phyloP scores from a whole-genome alignment of 2,797 vertebrate genomes.

The Yasuhikotakia modesta region DNA sequence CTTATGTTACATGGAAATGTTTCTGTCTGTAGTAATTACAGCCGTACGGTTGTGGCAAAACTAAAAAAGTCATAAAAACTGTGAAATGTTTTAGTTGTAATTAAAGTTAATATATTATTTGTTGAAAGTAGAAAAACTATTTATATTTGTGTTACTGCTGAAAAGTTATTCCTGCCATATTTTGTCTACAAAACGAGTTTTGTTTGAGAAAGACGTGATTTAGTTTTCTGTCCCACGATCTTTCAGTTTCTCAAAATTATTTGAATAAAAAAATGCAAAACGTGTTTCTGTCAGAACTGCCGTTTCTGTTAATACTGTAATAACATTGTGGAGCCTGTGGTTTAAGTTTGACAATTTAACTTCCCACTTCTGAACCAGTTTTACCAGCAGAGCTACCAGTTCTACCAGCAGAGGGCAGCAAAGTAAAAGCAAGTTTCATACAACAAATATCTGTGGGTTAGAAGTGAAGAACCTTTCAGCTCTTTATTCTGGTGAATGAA shows the following conservation, averaged over 20 bases:
- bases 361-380: not conserved
- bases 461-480: too few species aligned
- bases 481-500: too few species aligned
- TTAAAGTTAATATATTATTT: slow-evolving; percentile 95
- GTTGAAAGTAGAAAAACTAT: slow-evolving; percentile 97
- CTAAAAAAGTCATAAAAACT: slow-evolving; percentile 72
- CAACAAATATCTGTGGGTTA: too few species aligned
- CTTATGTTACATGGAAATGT: slow-evolving; percentile 22
- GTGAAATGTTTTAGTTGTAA: slow-evolving; percentile 90
- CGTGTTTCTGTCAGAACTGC: not conserved
- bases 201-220: slow-evolving; percentile 18
- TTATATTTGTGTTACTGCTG: slow-evolving; percentile 97
- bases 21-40: not conserved
- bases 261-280: slow-evolving; percentile 35
- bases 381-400: slow-evolving; percentile 35
- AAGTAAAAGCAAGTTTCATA: not conserved
- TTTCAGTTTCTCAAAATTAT: slow-evolving; percentile 11
- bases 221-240: not conserved
- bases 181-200: slow-evolving; percentile 25
- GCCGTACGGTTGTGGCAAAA: slow-evolving; percentile 22
- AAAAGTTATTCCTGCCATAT: slow-evolving; percentile 71
- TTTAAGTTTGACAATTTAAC: too few species aligned
- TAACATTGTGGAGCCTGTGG: not conserved
- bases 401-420: slow-evolving; percentile 47
- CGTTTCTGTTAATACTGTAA: slow-evolving; percentile 12